Base-by-base conservation (phyloP, 2,888 invertebrate species). In the Nemapogon koenigi region DNA sequence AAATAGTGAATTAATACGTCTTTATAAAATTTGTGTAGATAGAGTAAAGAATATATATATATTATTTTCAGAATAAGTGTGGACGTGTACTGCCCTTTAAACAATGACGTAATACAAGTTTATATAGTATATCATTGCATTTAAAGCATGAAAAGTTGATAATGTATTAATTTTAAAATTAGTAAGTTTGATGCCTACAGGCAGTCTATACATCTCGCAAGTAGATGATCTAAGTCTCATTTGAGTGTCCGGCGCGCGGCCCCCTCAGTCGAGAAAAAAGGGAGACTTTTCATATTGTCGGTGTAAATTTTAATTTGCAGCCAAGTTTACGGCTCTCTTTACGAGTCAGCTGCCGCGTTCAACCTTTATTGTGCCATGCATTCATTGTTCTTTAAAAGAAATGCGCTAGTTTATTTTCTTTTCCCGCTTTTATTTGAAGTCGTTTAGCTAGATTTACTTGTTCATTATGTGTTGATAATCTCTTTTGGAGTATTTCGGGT, bases 281-380 rank as follows among this genome's bases (percentile, higher is more conserved):
- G 59, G 65, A 62, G 61, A 31, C 66, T 72, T 68, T 75, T 73
- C 73, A 73, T 73, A 73, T 69, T 66, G 73, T 57, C 69, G 65
- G 70, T 73, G 73, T 72, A 72, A 75, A 78, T 73, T 78, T 73
- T 71, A 75, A 76, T 75, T 75, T 75, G 69, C 68, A 59, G 57
- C 62, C 65, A 67, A 72, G 68, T 78, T 78, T 73, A 75, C 66
- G 68, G 62, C 62, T 52, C 70, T 68, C 67, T 75, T 76, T 75
- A 73, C 69, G 72, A 68, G 73, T 71, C 68, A 63, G 64, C 64
- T 59, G 69, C 58, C 64, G 65, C 64, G 65, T 66, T 70, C 61
- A 69, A 68, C 67, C 59, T 73, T 73, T 70, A 70, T 71, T 71
- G 63, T 58, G 58, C 59, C 62, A 65, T 68, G 64, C 67, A 69